Evolutionary conservation across 2,797 vertebrate genomes (phyloP).

Genomic region (Zenarchopterus dispar): DNA sequence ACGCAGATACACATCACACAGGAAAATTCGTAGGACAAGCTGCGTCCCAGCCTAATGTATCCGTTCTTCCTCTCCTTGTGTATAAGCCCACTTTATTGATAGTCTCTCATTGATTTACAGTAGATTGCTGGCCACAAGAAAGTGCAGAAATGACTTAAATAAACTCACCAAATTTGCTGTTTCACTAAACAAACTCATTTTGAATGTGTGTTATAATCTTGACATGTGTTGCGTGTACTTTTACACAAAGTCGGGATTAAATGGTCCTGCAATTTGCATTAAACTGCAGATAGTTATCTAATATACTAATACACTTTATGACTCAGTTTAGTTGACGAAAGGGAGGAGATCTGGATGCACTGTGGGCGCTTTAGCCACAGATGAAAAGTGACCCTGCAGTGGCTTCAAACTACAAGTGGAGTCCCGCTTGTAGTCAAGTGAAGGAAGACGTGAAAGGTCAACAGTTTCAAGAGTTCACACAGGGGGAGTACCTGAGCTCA

Average conservation of each 20-base stretch:
- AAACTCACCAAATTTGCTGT: not conserved
- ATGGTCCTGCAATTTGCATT: not conserved
- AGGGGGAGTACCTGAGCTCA: conserved; percentile 92
- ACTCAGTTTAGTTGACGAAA: conserved; percentile 11
- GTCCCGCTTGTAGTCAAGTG: conserved; percentile 38
- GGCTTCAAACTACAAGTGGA: conserved; percentile 32
- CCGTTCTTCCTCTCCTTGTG: conserved; percentile 45
- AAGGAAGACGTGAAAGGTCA: conserved; percentile 44
- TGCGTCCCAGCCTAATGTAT: conserved; percentile 57
- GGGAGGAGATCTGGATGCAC: conserved; percentile 70
- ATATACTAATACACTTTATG: conserved; percentile 8
- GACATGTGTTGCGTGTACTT: conserved; percentile 19
- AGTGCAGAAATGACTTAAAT: conserved; percentile 15
- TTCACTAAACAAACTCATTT: conserved; percentile 14
- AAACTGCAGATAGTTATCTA: not conserved
- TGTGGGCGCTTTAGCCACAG: conserved; percentile 27
- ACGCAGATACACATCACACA: conserved; percentile 73
- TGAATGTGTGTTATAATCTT: conserved; percentile 4
- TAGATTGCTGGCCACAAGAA: conserved; percentile 11
- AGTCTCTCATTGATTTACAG: conserved; percentile 4
- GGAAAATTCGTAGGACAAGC: conserved; percentile 19
- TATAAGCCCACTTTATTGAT: not conserved
- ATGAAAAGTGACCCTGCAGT: conserved; percentile 13
- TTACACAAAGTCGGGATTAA: conserved; percentile 5
- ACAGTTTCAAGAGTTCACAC: conserved; percentile 80